These are phyloP conservation scores for Thripadectes ignobilis DNA, from an alignment of 2,797 vertebrate genomes.

Conservation along the genomic window DNA sequence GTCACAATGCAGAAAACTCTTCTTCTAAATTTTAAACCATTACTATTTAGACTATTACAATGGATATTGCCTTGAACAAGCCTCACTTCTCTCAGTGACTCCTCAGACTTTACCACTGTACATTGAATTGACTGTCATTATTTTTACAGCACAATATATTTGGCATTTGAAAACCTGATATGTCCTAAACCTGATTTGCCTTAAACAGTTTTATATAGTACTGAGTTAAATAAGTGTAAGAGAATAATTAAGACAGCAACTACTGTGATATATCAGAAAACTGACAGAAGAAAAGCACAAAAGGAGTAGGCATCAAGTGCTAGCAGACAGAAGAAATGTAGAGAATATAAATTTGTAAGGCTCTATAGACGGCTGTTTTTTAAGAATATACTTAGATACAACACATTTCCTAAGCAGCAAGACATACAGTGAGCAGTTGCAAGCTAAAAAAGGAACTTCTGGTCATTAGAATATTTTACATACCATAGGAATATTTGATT, in stretches of 20 bases:
- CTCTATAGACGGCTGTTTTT: neutral
- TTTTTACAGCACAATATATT: neutral
- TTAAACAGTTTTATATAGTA: neutral
- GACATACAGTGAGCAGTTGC: neutral
- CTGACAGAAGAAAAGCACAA: neutral
- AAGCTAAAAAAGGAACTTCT: neutral
- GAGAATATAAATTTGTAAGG: neutral
- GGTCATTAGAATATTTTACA: neutral
- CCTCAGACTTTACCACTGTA: neutral
- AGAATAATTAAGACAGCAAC: neutral
- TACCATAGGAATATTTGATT: neutral
- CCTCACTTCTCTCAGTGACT: neutral
- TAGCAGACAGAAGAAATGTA: neutral
- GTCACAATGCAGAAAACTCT: neutral
- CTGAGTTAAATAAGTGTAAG: neutral
- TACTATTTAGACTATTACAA: neutral
- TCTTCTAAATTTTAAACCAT: neutral
- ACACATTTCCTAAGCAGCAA: neutral
- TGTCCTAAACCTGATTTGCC: neutral
- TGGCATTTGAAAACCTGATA: neutral
- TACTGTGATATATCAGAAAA: neutral
- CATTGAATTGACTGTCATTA: neutral
- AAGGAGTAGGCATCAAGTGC: neutral
- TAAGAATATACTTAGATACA: neutral
- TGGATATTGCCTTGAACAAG: neutral